Conservation (phyloP, 2,888 invertebrate genomes). For the Volucella zonaria region DNA sequence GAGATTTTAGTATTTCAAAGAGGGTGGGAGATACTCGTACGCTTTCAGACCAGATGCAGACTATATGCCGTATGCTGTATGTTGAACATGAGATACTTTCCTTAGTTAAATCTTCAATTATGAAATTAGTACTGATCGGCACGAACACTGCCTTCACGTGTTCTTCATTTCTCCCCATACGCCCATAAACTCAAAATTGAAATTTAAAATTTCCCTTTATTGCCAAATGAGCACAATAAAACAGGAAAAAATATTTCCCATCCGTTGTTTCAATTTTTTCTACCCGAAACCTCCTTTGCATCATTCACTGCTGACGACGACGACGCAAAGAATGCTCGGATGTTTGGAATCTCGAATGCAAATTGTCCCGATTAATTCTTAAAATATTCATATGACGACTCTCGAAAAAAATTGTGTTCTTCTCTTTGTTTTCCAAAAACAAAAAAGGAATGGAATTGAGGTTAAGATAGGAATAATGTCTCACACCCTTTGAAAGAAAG, state of each 20-base stretch:
- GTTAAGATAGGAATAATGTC: conserved; percentile 15
- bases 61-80: conserved; percentile 7
- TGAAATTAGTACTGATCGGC: conserved; percentile 17
- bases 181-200: conserved; percentile 43
- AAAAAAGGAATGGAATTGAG: background rate
- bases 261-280: conserved; percentile 48
- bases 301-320: background rate
- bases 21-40: background rate
- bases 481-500: background rate
- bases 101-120: conserved; percentile 37
- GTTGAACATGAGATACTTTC: background rate
- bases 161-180: conserved; percentile 29
- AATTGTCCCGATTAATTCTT: conserved; percentile 33
- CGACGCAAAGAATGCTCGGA: background rate
- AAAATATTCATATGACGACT: conserved; percentile 39
- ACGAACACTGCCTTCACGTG: background rate
- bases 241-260: conserved; percentile 30
- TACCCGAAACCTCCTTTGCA: background rate
- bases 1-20: too few relatives aligned
- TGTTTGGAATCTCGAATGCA: conserved; percentile 17
- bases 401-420: background rate
- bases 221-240: conserved; percentile 39
- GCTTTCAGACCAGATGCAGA: background rate
- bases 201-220: conserved; percentile 51
- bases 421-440: conserved; percentile 21